Evolutionary conservation across 2,888 invertebrate genomes (phyloP), one percentile per base, ranked within the genome.

Genomic region (Drosophila siamana): DNA sequence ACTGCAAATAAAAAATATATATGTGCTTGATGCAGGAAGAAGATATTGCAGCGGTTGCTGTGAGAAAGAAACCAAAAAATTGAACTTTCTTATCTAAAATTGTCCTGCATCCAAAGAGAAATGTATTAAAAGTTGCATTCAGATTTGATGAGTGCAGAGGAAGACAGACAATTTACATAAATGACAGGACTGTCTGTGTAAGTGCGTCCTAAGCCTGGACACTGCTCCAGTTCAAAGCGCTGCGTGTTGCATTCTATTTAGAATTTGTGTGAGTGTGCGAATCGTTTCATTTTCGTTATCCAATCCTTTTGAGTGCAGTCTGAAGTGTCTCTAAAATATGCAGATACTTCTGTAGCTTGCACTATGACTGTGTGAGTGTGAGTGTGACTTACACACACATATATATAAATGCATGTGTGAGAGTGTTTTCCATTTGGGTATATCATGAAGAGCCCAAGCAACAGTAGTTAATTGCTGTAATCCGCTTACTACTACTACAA

Each of bases 401-500:
- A 3, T 3, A 19, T 19, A n/a, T n/a, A n/a, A n/a, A n/a, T 19
- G 3, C 19, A 19, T 24, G 33, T 41, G 66, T 56, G 60, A 50
- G 46, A 48, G 41, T 30, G 71, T 71, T 70, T 56, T 30, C 28
- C 36, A 50, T 57, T 57, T 50, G 30, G 30, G 30, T 33, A 33
- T 57, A 30, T 54, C 40, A 41, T 55, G 46, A 38, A 28, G 28
- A 38, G 52, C 52, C 52, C 30, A 43, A 30, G 22, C 33, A 33
- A n/a, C 64, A 55, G 46, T 64, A 61, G 69, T 72, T 82, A 83
- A 80, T 86, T 80, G 84, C 69, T 80, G 40, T 78, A 86, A 86
- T 71, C 73, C 84, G 78, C 83, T 86, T 86, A 83, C 55, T 80
- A 81, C 28, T 8, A 28, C 55, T 80, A 81, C 19, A 83, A 83